These are phyloP conservation scores for Pelodytes ibericus DNA, from an alignment of 2,797 vertebrate genomes.

Conservation along the genomic window DNA sequence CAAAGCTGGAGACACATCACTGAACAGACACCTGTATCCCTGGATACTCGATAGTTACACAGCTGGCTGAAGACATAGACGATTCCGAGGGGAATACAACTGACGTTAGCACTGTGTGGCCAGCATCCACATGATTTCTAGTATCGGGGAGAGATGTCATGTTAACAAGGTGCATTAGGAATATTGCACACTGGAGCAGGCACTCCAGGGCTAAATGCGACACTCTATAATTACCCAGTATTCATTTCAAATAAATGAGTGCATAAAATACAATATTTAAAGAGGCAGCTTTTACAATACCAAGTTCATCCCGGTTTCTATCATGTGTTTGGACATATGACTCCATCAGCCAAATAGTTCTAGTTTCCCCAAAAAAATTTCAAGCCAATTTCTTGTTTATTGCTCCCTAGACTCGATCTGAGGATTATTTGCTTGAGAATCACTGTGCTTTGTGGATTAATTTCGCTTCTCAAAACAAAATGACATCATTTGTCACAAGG, in stretches of 20 bases:
- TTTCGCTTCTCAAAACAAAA: too few species aligned
- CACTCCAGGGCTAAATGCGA: neutral
- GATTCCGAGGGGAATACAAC: neutral
- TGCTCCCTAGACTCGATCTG: too few species aligned
- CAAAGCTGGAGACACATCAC: neutral
- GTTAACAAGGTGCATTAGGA: constrained; percentile 4
- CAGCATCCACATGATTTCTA: neutral
- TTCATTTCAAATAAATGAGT: neutral
- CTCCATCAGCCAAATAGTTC: too few species aligned
- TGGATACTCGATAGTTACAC: constrained; percentile 23
- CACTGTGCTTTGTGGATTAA: too few species aligned
- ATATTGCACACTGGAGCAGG: constrained; percentile 15
- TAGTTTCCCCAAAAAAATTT: too few species aligned
- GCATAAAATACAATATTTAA: constrained; percentile 6
- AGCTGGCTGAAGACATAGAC: constrained; percentile 17
- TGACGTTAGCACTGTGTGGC: constrained; percentile 6
- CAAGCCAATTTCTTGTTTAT: too few species aligned
- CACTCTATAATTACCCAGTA: constrained; percentile 1
- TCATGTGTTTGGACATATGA: too few species aligned
- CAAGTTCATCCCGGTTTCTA: too few species aligned
- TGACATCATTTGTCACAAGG: too few species aligned
- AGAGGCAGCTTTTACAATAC: neutral
- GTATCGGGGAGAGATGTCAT: constrained; percentile 1
- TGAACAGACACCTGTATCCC: constrained; percentile 15
- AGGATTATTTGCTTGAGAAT: too few species aligned